Percentiles rank a stretch among this genome's conserved stretches.
Evolutionary conservation across 1,140 invertebrate genomes (phyloP).

Genomic region (Drosophila littoralis): DNA sequence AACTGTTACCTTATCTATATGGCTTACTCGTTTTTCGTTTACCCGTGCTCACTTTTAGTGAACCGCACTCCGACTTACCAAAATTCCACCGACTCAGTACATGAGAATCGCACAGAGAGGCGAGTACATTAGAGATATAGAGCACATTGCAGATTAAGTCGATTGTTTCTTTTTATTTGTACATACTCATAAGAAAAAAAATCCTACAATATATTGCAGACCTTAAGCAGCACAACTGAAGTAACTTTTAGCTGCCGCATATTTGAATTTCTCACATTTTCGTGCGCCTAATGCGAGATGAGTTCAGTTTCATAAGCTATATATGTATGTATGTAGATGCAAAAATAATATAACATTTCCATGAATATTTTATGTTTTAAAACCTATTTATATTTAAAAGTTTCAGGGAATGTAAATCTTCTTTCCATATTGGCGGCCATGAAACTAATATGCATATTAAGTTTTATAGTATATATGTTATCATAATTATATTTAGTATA

Average conservation of each 20-base stretch:
- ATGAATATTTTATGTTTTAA: constrained; percentile 16
- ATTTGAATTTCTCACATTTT: constrained; percentile 24
- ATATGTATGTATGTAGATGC: too few species aligned
- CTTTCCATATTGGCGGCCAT: constrained; percentile 19
- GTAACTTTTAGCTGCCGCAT: constrained; percentile 26
- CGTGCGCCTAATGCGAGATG: constrained; percentile 5
- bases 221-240: constrained; percentile 22
- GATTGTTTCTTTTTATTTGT: constrained; percentile 7
- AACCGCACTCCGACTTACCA: too few species aligned
- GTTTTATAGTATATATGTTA: constrained; percentile 6
- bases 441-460: constrained; percentile 37
- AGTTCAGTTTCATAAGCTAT: constrained; percentile 8
- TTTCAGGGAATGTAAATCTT: constrained; percentile 35
- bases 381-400: constrained; percentile 8
- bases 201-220: constrained; percentile 10
- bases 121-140: background rate
- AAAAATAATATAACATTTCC: constrained; percentile 26
- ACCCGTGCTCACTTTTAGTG: too few species aligned
- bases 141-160: background rate
- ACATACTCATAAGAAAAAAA: constrained; percentile 10
- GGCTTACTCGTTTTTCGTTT: too few species aligned
- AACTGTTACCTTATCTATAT: too few species aligned
- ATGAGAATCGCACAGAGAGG: background rate
- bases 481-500: constrained; percentile 53
- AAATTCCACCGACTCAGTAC: too few species aligned